Evolutionary conservation across 2,797 vertebrate species (phyloP).

Genomic region (Sphenopsis melanotis): DNA sequence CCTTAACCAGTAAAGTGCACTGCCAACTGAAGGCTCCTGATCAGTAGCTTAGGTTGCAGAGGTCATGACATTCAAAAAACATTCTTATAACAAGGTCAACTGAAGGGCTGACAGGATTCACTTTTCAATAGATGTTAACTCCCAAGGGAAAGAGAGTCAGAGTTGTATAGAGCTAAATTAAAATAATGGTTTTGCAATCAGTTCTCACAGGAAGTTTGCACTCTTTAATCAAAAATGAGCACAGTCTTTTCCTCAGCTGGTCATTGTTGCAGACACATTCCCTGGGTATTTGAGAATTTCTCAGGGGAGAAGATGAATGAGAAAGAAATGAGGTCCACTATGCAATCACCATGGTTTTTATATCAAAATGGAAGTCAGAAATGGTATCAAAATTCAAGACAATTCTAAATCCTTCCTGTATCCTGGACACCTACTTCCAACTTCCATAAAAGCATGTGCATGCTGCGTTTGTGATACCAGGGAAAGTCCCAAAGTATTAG

Average conservation of each 20-base stretch:
- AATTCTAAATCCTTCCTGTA: constrained; percentile 36
- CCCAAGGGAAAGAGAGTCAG: constrained; percentile 12
- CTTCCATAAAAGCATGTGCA: not conserved
- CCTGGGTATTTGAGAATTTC: not conserved
- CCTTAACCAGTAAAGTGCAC: not conserved
- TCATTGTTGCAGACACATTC: constrained; percentile 47
- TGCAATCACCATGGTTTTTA: not conserved
- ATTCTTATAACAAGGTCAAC: constrained; percentile 29
- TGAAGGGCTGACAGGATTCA: constrained; percentile 53
- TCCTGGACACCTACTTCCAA: constrained; percentile 1
- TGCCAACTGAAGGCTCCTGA: not conserved
- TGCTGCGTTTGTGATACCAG: not conserved
- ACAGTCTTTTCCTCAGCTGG: constrained; percentile 27
- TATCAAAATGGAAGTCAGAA: constrained; percentile 15
- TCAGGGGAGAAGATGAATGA: constrained; percentile 21
- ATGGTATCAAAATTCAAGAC: not conserved
- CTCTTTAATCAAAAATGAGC: constrained; percentile 28
- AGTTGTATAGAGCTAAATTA: constrained; percentile 38
- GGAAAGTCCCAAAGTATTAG: not conserved
- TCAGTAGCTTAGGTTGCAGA: not conserved
- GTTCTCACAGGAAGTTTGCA: constrained; percentile 43
- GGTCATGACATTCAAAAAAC: not conserved
- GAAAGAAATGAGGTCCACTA: not conserved
- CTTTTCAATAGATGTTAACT: constrained; percentile 56
- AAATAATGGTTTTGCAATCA: constrained; percentile 31